A percentile compares a stretch with the other conserved stretches of the same genome.
These are phyloP conservation scores for Pampusana beccarii DNA, from an alignment of 2,113 vertebrate species.

Conservation along the genomic window DNA sequence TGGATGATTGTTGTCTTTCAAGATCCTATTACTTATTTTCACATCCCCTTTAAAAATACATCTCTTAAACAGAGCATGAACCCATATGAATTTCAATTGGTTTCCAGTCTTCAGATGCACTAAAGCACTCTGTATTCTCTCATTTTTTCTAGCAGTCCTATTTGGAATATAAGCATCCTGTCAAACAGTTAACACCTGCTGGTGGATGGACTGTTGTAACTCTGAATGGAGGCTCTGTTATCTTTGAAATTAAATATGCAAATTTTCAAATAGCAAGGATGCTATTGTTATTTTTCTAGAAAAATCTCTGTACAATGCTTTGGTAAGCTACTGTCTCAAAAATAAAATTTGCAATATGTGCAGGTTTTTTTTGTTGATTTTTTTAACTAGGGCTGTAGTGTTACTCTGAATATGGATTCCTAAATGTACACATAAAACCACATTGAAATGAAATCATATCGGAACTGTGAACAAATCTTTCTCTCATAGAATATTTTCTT, in stretches of 20 bases:
- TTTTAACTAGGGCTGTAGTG: not conserved
- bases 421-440: not conserved
- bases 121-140: not conserved
- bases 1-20: not conserved
- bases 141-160: not conserved
- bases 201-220: not conserved
- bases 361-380: not conserved
- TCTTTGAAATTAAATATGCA: not conserved
- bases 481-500: not conserved
- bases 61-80: not conserved
- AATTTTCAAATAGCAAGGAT: not conserved
- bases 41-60: not conserved
- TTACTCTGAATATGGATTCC: not conserved
- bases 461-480: not conserved
- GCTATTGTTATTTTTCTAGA: not conserved
- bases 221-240: not conserved
- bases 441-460: not conserved
- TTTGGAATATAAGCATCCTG: not conserved
- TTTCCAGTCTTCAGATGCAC: not conserved
- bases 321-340: not conserved
- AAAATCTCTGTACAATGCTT: not conserved
- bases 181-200: not conserved
- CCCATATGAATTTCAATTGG: not conserved
- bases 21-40: not conserved
- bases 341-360: not conserved